Conservation (phyloP, 1,140 invertebrate species). For the Venturia canescens region DNA sequence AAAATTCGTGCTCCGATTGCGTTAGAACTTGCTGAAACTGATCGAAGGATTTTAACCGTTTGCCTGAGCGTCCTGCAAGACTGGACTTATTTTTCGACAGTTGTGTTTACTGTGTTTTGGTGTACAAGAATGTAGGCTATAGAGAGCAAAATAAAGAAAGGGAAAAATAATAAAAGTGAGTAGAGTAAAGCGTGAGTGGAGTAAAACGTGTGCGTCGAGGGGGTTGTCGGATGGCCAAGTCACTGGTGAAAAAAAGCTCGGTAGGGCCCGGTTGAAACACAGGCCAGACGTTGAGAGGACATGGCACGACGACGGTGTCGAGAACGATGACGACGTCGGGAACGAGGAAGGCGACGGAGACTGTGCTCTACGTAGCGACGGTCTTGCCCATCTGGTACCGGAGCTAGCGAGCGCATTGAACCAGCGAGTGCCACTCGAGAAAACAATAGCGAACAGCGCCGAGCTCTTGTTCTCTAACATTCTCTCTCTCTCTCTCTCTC, state of each 20-base stretch:
- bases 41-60: neutral
- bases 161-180: conserved; percentile 7
- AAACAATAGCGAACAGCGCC: conserved; percentile 75
- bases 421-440: conserved; percentile 76
- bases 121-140: conserved; percentile 6
- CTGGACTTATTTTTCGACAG: neutral
- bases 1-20: neutral
- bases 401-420: conserved; percentile 72
- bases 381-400: conserved; percentile 72
- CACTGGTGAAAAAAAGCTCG: conserved; percentile 17
- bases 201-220: neutral
- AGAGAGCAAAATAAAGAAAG: neutral
- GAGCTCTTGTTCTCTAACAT: conserved; percentile 68
- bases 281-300: conserved; percentile 18
- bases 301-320: conserved; percentile 43
- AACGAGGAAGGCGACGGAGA: conserved; percentile 56
- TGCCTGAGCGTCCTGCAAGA: neutral
- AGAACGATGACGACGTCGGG: conserved; percentile 50
- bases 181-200: conserved; percentile 29
- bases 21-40: no score
- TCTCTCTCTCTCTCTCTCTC: conserved; percentile 54
- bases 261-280: neutral
- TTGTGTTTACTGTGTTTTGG: neutral
- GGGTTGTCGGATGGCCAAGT: conserved; percentile 11
- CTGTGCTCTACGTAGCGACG: conserved; percentile 33